Percentiles rank a stretch among this genome's conserved stretches.
These are phyloP conservation scores for Pelobates fuscus DNA, from an alignment of 2,113 vertebrate species.

Conservation along the genomic window DNA sequence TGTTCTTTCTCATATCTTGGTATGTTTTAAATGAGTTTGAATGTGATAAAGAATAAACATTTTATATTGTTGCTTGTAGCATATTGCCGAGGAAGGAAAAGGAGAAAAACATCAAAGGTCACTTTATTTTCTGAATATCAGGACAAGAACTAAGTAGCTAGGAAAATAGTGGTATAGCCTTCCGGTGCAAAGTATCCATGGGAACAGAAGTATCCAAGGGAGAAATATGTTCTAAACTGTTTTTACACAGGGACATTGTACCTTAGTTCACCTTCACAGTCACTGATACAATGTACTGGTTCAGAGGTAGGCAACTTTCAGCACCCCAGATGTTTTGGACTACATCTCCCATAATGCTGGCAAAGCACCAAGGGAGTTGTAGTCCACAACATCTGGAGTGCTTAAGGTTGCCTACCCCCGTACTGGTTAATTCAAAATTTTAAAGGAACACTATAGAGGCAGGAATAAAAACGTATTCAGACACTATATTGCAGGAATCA, in stretches of 20 bases:
- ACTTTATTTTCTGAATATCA: not conserved
- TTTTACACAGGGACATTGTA: not conserved
- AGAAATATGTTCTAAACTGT: constrained; percentile 22
- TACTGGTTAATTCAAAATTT: constrained; percentile 28
- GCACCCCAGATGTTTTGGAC: too few species aligned
- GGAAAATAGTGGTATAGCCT: not conserved
- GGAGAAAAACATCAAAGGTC: not conserved
- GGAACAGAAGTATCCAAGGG: constrained; percentile 13
- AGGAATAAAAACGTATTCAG: too few species aligned
- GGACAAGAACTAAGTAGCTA: not conserved
- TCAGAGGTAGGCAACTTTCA: too few species aligned
- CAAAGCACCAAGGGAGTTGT: too few species aligned
- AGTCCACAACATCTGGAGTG: too few species aligned
- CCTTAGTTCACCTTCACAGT: constrained; percentile 28
- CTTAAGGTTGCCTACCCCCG: too few species aligned
- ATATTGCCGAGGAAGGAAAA: not conserved
- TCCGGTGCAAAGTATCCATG: constrained; percentile 25
- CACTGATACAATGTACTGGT: constrained; percentile 26
- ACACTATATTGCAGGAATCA: too few species aligned
- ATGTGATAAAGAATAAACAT: not conserved
- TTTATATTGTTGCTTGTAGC: not conserved
- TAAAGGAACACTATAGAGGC: too few species aligned
- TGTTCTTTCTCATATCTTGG: too few species aligned
- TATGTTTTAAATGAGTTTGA: too few species aligned
- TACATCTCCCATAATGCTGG: too few species aligned